phyloP scores from a whole-genome alignment of 2,113 vertebrate species.

The Paramormyrops kingsleyae region DNA sequence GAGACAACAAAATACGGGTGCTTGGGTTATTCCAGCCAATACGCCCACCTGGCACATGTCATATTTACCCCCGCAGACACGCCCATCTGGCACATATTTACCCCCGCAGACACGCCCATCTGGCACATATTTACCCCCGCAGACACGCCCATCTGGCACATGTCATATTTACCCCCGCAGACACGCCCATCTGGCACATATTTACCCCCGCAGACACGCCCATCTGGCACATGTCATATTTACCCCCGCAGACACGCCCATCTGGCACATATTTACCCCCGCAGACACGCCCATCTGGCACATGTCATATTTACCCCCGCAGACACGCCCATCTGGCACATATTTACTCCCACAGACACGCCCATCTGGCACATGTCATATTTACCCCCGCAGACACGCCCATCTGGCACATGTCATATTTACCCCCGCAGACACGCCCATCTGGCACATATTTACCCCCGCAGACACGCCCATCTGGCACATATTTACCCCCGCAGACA shows the following conservation, averaged over 20 bases:
- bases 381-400: background rate
- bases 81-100: background rate
- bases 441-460: background rate
- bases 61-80: background rate
- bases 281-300: background rate
- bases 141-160: background rate
- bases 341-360: background rate
- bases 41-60: too few relatives aligned
- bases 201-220: background rate
- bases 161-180: background rate
- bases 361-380: background rate
- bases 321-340: background rate
- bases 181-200: background rate
- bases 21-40: too few relatives aligned
- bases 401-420: background rate
- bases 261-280: background rate
- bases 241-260: background rate
- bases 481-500: background rate
- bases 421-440: background rate
- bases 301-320: background rate
- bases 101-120: background rate
- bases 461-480: background rate
- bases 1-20: background rate
- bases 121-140: background rate
- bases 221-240: background rate